Percentiles rank a stretch among this genome's conserved stretches.
Evolutionary conservation across 2,888 invertebrate species (phyloP).

Genomic region (Tupiocoris notatus): DNA sequence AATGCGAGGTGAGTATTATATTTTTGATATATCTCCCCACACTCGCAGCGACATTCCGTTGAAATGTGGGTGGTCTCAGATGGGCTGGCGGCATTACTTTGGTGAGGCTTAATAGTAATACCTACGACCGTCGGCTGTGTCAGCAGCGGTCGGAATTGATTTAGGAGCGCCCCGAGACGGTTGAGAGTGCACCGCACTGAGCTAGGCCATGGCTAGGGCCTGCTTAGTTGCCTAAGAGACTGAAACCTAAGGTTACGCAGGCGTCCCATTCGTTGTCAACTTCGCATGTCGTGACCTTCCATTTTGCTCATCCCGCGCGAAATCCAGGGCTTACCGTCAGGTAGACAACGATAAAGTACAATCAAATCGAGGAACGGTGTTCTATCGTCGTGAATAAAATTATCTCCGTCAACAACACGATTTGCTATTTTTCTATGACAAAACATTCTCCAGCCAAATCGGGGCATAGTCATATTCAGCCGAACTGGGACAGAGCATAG

Average conservation of each 20-base stretch:
- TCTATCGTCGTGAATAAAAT: too few species aligned
- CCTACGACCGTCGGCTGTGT: not conserved
- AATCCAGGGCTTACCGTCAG: not conserved
- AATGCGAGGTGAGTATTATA: not conserved
- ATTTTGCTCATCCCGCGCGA: not conserved
- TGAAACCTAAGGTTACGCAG: not conserved
- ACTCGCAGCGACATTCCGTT: not conserved
- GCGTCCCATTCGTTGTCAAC: not conserved
- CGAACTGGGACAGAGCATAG: too few species aligned
- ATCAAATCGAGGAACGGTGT: too few species aligned
- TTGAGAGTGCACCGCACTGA: not conserved
- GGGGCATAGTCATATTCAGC: too few species aligned
- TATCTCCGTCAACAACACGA: too few species aligned
- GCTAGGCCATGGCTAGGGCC: not conserved
- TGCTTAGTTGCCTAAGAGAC: not conserved
- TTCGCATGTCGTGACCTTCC: not conserved
- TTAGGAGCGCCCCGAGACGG: constrained; percentile 1
- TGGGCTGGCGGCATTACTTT: not conserved
- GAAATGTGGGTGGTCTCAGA: not conserved
- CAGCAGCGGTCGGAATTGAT: constrained; percentile 22
- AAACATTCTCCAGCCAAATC: too few species aligned
- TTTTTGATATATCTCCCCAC: not conserved
- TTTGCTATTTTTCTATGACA: too few species aligned
- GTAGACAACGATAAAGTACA: too few species aligned
- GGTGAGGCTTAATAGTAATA: not conserved